These are phyloP conservation scores for Phallusia fumigata DNA, from an alignment of 23 tunicate species.

Conservation along the genomic window DNA sequence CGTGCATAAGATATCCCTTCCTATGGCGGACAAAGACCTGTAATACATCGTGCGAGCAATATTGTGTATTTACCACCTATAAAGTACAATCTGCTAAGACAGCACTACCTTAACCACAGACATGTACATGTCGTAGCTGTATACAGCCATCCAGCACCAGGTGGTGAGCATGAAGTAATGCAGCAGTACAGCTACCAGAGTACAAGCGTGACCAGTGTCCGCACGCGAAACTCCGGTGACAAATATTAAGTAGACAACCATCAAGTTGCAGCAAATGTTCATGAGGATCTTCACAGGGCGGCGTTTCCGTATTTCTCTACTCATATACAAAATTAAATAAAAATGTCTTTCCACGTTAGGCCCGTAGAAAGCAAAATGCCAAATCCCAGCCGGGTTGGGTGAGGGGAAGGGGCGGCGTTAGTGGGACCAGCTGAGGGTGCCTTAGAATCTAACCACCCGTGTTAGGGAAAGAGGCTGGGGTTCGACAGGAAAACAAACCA, in stretches of 20 bases:
- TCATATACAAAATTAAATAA: neutral
- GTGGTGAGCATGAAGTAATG: slow-evolving; percentile 13
- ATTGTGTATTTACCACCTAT: neutral
- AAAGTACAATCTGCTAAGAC: neutral
- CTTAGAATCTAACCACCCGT: no score
- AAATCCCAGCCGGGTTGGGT: no score
- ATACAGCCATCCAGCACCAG: slow-evolving; percentile 18
- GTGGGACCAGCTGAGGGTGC: no score
- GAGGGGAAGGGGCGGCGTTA: no score
- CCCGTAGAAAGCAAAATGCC: no score
- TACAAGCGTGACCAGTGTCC: neutral
- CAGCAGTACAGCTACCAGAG: slow-evolving; percentile 7
- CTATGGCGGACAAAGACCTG: neutral
- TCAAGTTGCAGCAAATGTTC: slow-evolving; percentile 9
- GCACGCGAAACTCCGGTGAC: neutral
- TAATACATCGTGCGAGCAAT: neutral
- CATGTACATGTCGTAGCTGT: slow-evolving; percentile 23
- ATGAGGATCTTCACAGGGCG: slow-evolving; percentile 13
- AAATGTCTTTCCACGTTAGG: no score
- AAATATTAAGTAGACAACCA: slow-evolving; percentile 1
- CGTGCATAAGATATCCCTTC: neutral
- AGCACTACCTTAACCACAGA: slow-evolving; percentile 4
- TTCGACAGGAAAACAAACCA: no score
- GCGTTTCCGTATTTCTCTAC: slow-evolving; percentile 4
- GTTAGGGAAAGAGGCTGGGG: no score